Percentiles rank a stretch among this genome's conserved stretches.
These are phyloP conservation scores for Marcusenius ussheri DNA, from an alignment of 2,113 vertebrate genomes.

Conservation along the genomic window DNA sequence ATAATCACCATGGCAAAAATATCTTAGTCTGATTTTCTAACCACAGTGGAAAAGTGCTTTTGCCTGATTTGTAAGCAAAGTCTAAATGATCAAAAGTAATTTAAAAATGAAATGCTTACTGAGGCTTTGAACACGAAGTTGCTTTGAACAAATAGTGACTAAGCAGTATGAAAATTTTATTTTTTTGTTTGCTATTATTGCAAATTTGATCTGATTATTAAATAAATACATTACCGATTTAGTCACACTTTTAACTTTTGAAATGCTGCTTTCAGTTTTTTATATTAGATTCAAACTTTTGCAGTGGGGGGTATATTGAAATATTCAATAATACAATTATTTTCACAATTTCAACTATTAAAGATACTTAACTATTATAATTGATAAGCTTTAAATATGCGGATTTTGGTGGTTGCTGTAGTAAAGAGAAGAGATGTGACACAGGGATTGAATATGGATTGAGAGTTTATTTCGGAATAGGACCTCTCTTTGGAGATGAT, in stretches of 20 bases:
- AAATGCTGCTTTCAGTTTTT: background rate
- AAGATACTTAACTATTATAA: background rate
- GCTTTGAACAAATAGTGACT: background rate
- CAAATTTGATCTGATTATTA: background rate
- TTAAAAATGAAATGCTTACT: background rate
- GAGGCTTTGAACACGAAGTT: background rate
- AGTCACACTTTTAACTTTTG: background rate
- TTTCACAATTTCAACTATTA: background rate
- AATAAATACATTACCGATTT: background rate
- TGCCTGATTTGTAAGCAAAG: background rate
- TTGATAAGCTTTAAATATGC: background rate
- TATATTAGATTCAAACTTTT: background rate
- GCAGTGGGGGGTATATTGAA: background rate
- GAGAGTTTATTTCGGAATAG: background rate
- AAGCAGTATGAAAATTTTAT: background rate
- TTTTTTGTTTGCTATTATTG: background rate
- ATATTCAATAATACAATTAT: background rate
- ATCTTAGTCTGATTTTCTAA: background rate
- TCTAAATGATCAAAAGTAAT: background rate
- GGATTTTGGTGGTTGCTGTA: background rate
- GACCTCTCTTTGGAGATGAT: background rate
- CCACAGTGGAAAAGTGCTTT: background rate
- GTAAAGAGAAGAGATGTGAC: background rate
- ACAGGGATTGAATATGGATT: background rate
- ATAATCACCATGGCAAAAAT: background rate